These are phyloP conservation scores for Cairina moschata DNA, from an alignment of 2,113 vertebrate species.

Conservation along the genomic window DNA sequence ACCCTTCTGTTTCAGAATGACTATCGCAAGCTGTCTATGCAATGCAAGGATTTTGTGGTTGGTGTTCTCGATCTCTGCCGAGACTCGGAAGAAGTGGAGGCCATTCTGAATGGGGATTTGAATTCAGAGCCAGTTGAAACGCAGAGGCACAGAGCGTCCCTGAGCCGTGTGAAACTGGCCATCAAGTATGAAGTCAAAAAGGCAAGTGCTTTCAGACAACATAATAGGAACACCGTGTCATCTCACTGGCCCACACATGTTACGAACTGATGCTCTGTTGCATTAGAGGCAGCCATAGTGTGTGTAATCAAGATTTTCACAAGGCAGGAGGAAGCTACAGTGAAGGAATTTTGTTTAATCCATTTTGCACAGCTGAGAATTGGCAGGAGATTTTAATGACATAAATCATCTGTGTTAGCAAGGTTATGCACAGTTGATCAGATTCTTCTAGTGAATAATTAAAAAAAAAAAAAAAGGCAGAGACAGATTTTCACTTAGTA, in stretches of 20 bases:
- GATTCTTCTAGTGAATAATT: not conserved
- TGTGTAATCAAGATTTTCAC: not conserved
- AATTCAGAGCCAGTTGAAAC: constrained; percentile 77
- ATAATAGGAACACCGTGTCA: not conserved
- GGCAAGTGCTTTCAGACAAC: constrained; percentile 50
- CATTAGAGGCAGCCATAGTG: not conserved
- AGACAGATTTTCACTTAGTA: not conserved
- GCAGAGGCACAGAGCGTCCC: constrained; percentile 79
- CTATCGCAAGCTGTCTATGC: constrained; percentile 91
- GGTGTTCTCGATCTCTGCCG: constrained; percentile 89
- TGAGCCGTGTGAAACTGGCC: constrained; percentile 89
- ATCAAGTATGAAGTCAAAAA: constrained; percentile 94
- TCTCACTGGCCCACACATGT: not conserved
- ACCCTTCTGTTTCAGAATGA: constrained; percentile 80
- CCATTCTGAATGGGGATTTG: constrained; percentile 88
- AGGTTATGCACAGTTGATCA: not conserved
- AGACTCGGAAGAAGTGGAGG: constrained; percentile 89
- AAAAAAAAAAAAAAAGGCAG: not conserved
- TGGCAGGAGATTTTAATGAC: not conserved
- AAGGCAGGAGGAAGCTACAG: not conserved
- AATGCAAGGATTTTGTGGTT: constrained; percentile 93
- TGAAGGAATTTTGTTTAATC: not conserved
- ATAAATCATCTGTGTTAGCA: not conserved
- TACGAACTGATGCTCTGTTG: not conserved
- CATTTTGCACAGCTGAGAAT: not conserved